A percentile compares a stretch with the other conserved stretches of the same genome.
Conservation (phyloP, 1,140 invertebrate genomes). For the Papilio glaucus region DNA sequence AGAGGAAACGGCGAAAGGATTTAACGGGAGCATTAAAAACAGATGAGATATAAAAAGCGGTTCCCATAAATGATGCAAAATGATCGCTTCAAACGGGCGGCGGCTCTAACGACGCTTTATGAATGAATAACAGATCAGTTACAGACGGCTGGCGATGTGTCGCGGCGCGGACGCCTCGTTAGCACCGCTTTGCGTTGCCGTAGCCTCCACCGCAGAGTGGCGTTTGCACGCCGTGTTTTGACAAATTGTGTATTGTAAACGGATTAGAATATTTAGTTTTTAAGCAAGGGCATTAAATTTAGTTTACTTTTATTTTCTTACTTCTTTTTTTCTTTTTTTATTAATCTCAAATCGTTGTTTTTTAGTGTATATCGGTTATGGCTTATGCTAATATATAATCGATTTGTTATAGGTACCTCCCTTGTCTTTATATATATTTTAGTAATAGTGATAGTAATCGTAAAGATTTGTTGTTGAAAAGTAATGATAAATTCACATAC, state of each 20-base stretch:
- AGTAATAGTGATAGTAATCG: too few relatives aligned
- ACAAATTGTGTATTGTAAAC: neutral
- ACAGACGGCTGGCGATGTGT: slow-evolving; percentile 56
- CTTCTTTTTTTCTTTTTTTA: too few relatives aligned
- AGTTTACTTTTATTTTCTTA: too few relatives aligned
- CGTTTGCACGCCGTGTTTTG: slow-evolving; percentile 41
- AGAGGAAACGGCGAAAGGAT: slow-evolving; percentile 67
- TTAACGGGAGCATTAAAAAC: slow-evolving; percentile 72
- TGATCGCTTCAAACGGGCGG: slow-evolving; percentile 65
- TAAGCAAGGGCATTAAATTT: too few relatives aligned
- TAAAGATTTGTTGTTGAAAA: too few relatives aligned
- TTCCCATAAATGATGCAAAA: slow-evolving; percentile 78
- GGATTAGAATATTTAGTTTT: neutral
- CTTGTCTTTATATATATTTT: too few relatives aligned
- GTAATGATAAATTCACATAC: too few relatives aligned
- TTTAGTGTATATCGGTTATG: too few relatives aligned
- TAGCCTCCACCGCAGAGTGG: slow-evolving; percentile 36
- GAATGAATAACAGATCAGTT: slow-evolving; percentile 61
- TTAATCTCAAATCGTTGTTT: too few relatives aligned
- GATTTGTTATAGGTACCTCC: too few relatives aligned
- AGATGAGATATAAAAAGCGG: slow-evolving; percentile 78
- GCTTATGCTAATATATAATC: too few relatives aligned
- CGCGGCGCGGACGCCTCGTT: slow-evolving; percentile 53
- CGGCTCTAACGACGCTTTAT: slow-evolving; percentile 49
- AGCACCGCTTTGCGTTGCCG: slow-evolving; percentile 44